These are phyloP conservation scores for Gobionotothen gibberifrons DNA, from an alignment of 2,797 vertebrate genomes.

Conservation along the genomic window DNA sequence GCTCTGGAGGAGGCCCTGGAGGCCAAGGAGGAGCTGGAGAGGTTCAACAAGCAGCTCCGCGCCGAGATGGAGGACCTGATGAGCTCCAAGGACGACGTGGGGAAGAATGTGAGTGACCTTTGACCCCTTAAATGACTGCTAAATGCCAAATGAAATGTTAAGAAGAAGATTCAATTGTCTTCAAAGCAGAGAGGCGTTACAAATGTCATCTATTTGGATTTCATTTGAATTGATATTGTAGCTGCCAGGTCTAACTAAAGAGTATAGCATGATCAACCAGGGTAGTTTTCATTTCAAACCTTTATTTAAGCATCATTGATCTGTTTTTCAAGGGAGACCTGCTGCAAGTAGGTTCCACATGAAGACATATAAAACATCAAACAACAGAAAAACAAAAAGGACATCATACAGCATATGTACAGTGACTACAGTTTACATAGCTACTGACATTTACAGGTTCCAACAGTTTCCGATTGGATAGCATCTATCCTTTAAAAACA, in stretches of 20 bases:
- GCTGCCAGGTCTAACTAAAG: neutral
- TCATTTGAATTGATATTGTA: neutral
- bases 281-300: too few species aligned
- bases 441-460: too few species aligned
- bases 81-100: constrained; percentile 98
- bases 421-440: too few species aligned
- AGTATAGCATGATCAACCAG: neutral
- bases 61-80: constrained; percentile 98
- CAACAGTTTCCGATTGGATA: too few species aligned
- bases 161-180: neutral
- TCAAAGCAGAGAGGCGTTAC: neutral
- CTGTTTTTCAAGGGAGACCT: too few species aligned
- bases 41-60: constrained; percentile 93
- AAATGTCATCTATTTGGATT: neutral
- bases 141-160: neutral
- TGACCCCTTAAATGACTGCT: neutral
- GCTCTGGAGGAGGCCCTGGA: constrained; percentile 95
- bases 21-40: constrained; percentile 95
- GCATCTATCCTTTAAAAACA: too few species aligned
- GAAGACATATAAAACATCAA: too few species aligned
- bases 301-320: too few species aligned
- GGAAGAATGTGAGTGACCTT: constrained; percentile 92
- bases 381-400: too few species aligned
- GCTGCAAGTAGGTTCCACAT: too few species aligned
- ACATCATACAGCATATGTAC: too few species aligned